phyloP scores from a whole-genome alignment of 1,140 invertebrate species.

The Eumaeus atala region DNA sequence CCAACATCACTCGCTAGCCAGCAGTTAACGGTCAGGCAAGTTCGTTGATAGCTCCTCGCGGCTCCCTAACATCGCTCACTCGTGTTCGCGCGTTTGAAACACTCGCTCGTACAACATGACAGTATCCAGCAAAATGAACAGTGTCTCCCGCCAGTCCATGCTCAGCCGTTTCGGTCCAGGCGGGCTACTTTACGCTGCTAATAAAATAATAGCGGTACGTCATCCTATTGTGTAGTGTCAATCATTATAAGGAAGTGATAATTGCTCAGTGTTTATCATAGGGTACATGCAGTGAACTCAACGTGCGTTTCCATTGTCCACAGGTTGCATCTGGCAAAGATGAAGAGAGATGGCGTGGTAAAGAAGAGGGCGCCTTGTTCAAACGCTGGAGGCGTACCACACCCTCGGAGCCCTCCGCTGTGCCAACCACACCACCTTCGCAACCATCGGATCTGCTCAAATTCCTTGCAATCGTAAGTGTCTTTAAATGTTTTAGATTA shows the following conservation, averaged over 20 bases:
- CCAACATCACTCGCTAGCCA: conserved; percentile 56
- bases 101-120: conserved; percentile 59
- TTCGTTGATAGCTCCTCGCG: conserved; percentile 43
- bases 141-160: conserved; percentile 64
- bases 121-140: conserved; percentile 71
- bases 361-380: conserved; percentile 60
- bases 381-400: conserved; percentile 54
- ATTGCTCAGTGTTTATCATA: conserved; percentile 31
- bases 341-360: conserved; percentile 62
- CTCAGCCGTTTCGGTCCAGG: conserved; percentile 61
- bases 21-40: conserved; percentile 47
- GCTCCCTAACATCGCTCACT: conserved; percentile 39
- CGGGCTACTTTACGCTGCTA: conserved; percentile 60
- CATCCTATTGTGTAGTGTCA: conserved; percentile 41
- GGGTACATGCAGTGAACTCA: conserved; percentile 43
- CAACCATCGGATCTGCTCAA: conserved; percentile 69
- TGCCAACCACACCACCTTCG: conserved; percentile 35
- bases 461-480: conserved; percentile 72
- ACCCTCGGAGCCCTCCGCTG: conserved; percentile 34
- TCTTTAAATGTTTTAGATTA: neutral
- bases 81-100: conserved; percentile 38
- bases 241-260: conserved; percentile 40
- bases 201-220: conserved; percentile 71
- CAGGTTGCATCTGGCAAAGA: conserved; percentile 67
- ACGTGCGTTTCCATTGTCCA: conserved; percentile 57